Conservation (phyloP, 2,888 invertebrate genomes). For the Drosophila recens region DNA sequence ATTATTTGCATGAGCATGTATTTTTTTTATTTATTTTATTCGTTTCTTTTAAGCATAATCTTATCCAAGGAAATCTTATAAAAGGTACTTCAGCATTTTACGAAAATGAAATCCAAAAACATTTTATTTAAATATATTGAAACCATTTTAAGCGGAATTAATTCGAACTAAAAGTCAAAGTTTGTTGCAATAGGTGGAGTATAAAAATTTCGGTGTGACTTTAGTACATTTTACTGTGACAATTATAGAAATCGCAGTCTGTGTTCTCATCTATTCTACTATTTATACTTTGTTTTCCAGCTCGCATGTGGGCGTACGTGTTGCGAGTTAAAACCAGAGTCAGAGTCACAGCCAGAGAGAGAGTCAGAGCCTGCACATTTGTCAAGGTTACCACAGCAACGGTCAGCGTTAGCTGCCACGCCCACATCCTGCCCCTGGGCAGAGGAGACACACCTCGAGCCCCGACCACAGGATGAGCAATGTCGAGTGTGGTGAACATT, state of each 20-base stretch:
- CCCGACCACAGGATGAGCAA: constrained; percentile 2
- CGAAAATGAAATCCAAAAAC: too few species aligned
- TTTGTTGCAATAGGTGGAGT: too few species aligned
- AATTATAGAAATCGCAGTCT: constrained; percentile 5
- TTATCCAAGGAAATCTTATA: too few species aligned
- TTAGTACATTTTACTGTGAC: neutral
- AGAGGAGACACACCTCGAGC: constrained; percentile 27
- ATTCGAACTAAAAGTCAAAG: too few species aligned
- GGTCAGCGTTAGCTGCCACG: constrained; percentile 18
- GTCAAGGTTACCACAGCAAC: constrained; percentile 28
- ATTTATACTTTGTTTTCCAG: neutral
- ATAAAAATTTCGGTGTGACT: neutral
- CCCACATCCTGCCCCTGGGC: constrained; percentile 14
- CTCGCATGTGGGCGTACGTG: constrained; percentile 35
- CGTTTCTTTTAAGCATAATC: too few species aligned
- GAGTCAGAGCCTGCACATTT: constrained; percentile 28
- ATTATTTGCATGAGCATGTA: neutral
- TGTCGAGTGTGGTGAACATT: constrained; percentile 2
- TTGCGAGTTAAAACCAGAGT: neutral
- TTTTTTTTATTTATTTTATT: too few species aligned
- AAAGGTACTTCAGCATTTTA: too few species aligned
- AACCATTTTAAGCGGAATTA: too few species aligned
- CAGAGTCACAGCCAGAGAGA: neutral
- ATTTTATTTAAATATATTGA: too few species aligned
- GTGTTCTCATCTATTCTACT: neutral